phyloP scores from a whole-genome alignment of 2,888 invertebrate species.

The Lordiphosa andalusiaca region DNA sequence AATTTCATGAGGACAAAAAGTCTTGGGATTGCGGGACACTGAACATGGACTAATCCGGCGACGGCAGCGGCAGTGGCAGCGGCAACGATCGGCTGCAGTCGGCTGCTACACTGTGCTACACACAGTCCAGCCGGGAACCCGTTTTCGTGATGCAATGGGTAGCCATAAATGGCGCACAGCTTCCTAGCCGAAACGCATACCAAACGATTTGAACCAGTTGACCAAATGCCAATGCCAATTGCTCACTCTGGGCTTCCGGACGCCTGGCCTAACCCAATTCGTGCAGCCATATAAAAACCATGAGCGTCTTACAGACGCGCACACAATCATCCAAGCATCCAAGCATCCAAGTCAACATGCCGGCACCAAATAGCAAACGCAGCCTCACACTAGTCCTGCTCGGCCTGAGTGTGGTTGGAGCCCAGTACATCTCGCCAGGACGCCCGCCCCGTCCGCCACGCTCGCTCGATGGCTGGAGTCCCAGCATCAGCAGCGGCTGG shows the following conservation, averaged over 20 bases:
- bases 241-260: conserved; percentile 17
- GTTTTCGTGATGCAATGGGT: conserved; percentile 37
- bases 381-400: conserved; percentile 35
- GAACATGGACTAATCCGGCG: conserved; percentile 7
- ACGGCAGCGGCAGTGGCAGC: not conserved
- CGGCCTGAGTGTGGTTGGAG: conserved; percentile 30
- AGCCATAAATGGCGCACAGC: conserved; percentile 39
- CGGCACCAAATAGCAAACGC: conserved; percentile 19
- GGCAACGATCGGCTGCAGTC: not conserved
- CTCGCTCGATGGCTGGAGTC: conserved; percentile 44
- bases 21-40: conserved; percentile 62
- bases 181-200: conserved; percentile 55
- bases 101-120: conserved; percentile 34
- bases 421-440: conserved; percentile 35
- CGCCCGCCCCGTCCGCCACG: conserved; percentile 48
- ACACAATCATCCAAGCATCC: conserved; percentile 25
- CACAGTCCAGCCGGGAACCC: conserved; percentile 21
- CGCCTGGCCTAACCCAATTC: conserved; percentile 39
- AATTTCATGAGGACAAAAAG: conserved; percentile 81
- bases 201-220: conserved; percentile 58
- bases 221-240: conserved; percentile 69
- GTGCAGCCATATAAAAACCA: conserved; percentile 43
- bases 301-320: conserved; percentile 30
- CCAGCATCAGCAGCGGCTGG: conserved; percentile 29
- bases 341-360: conserved; percentile 28